Percentiles rank a stretch among this genome's conserved stretches.
These are phyloP conservation scores for Coelinius sp. DNA, from an alignment of 2,888 invertebrate genomes.

Conservation along the genomic window DNA sequence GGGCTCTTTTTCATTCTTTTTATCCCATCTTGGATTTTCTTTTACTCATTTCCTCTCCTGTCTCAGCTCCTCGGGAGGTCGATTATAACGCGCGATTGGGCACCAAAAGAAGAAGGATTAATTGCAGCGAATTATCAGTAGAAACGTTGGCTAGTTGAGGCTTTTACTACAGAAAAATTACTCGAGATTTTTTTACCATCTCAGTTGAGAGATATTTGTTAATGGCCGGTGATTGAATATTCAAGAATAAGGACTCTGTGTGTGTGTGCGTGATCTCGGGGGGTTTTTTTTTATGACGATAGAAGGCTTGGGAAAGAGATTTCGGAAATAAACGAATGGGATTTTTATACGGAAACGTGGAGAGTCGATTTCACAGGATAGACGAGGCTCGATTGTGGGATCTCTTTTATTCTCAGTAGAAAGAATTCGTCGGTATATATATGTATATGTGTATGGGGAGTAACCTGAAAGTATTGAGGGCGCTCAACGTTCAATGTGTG, in stretches of 20 bases:
- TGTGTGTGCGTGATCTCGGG: not conserved
- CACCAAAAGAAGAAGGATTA: conserved; percentile 11
- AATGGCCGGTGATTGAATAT: conserved; percentile 11
- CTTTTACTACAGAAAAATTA: not conserved
- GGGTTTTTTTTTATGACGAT: conserved; percentile 18
- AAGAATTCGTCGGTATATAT: conserved; percentile 33
- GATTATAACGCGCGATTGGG: conserved; percentile 24
- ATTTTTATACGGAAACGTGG: conserved; percentile 37
- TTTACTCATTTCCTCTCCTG: not conserved
- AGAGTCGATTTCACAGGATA: conserved; percentile 45
- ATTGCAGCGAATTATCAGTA: conserved; percentile 15
- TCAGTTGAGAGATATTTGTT: not conserved
- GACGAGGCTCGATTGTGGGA: conserved; percentile 49
- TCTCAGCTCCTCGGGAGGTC: conserved; percentile 10
- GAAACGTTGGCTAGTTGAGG: not conserved
- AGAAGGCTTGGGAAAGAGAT: conserved; percentile 29
- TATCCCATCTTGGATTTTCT: not conserved
- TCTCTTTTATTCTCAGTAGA: conserved; percentile 47
- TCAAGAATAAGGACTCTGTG: conserved; percentile 27
- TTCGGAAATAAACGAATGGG: conserved; percentile 39
- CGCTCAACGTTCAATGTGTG: conserved; percentile 1
- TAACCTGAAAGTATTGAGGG: conserved; percentile 25
- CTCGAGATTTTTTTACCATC: not conserved
- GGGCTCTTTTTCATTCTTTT: not conserved
- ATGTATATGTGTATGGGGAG: conserved; percentile 28